Base-by-base conservation (phyloP, 2,113 vertebrate species). In the Phyllostomus hastatus region DNA sequence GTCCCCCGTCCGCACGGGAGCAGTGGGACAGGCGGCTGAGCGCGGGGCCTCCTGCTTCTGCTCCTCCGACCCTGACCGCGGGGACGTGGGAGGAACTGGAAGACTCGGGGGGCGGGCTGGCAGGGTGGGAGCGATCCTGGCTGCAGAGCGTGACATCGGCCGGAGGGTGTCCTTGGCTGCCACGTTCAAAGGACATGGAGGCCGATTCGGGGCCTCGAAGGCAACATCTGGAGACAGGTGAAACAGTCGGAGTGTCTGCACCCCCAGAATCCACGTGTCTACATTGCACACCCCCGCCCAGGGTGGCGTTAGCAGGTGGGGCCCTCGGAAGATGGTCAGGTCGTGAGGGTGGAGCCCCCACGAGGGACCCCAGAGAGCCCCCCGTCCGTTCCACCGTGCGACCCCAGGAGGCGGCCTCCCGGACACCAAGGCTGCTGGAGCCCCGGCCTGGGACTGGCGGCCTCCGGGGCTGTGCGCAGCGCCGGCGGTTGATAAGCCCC, bases 61-160 rank as follows among this genome's bases (percentile, higher is more conserved):
- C 41, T 79, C 38, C 8, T 0, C 88, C 33, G 82, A 81, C 52
- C 3, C 59, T 61, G 59, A 28, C 57, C 24, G 0, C 0, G 16
- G 2, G 1, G 9, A 26, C 19, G 9, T 0, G 4, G 11, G 35
- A 28, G 6, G 7, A 1, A 10, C 10, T 0, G 2, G 41, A 31
- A 16, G 33, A 8, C 20, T 6, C 10, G 19, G 59, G 33, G 4
- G 28, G 72, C 1, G 59, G 59, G 59, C 26, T 26, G n/a, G 17
- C 6, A 0, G 50, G 20, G 10, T 1, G 64, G 16, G 43, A 24
- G 38, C 3, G 7, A 10, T 2, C 59, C 73, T 22, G 9, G 57
- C 10, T 1, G 11, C 3, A 2, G 72, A 19, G 19, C 0, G 8
- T 16, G 61, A 0, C 7, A 8, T 2, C 41, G 17, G 24, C 79